Evolutionary conservation across 2,888 invertebrate genomes (phyloP).

Genomic region (Acutogordius australiensis): DNA sequence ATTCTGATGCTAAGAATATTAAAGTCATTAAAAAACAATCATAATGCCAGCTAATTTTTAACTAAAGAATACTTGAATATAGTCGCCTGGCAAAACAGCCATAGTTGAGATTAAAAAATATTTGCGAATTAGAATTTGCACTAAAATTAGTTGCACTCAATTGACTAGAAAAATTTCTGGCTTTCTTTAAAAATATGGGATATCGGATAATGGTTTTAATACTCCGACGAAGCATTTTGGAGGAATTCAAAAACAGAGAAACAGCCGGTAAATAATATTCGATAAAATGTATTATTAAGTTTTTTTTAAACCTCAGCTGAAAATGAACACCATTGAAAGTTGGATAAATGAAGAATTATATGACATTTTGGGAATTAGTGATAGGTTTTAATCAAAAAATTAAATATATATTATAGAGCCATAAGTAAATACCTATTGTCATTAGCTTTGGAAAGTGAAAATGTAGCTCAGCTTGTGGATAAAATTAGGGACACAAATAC

Average conservation of each 20-base stretch:
- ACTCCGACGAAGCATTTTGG: no score
- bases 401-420: background rate
- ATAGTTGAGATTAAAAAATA: no score
- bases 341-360: background rate
- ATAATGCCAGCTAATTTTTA: background rate
- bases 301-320: no score
- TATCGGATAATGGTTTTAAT: no score
- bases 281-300: no score
- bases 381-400: background rate
- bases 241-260: no score
- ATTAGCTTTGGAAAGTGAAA: background rate
- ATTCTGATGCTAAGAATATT: no score
- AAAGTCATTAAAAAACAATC: background rate
- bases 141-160: no score
- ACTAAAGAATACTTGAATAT: constrained; percentile 1
- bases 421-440: background rate
- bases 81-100: constrained; percentile 98
- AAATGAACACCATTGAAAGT: background rate
- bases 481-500: constrained; percentile 2
- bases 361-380: constrained; percentile 5
- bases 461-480: background rate
- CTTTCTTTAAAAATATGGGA: no score
- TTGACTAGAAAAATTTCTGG: no score
- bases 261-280: no score
- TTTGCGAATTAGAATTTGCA: no score